Conservation (phyloP, 2,113 vertebrate genomes). For the Mobula hypostoma region DNA sequence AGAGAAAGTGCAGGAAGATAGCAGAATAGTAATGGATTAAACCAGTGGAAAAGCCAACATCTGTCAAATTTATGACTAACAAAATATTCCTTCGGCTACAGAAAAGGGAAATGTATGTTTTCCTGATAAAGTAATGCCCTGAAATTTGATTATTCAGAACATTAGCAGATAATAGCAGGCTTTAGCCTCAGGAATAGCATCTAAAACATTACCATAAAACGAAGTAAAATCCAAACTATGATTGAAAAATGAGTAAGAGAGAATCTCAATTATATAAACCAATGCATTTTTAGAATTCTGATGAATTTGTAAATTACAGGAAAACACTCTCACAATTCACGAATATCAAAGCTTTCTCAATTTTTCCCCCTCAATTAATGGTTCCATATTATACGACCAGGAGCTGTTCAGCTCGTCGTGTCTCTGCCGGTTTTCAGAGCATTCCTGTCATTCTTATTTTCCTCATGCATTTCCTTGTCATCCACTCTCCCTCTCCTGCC, state of each 20-base stretch:
- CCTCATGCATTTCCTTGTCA: too few species aligned
- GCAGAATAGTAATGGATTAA: not conserved
- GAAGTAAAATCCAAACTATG: not conserved
- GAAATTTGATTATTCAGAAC: not conserved
- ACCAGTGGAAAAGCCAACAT: not conserved
- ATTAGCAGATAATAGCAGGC: not conserved
- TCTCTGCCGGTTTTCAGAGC: too few species aligned
- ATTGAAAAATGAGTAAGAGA: not conserved
- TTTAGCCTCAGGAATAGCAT: not conserved
- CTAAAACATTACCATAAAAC: not conserved
- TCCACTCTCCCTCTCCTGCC: too few species aligned
- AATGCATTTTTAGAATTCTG: not conserved
- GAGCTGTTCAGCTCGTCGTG: too few species aligned
- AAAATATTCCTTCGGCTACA: not conserved
- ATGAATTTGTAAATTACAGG: not conserved
- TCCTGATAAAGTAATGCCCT: not conserved
- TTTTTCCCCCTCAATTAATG: not conserved
- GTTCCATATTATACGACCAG: not conserved
- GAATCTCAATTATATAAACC: not conserved
- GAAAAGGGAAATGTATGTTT: not conserved
- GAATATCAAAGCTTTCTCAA: not conserved
- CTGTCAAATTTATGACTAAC: not conserved
- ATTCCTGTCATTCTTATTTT: too few species aligned
- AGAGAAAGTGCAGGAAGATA: slow-evolving; percentile 33
- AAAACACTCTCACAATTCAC: not conserved